phyloP scores from a whole-genome alignment of 2,113 vertebrate genomes.

The Pycnonotus jocosus region DNA sequence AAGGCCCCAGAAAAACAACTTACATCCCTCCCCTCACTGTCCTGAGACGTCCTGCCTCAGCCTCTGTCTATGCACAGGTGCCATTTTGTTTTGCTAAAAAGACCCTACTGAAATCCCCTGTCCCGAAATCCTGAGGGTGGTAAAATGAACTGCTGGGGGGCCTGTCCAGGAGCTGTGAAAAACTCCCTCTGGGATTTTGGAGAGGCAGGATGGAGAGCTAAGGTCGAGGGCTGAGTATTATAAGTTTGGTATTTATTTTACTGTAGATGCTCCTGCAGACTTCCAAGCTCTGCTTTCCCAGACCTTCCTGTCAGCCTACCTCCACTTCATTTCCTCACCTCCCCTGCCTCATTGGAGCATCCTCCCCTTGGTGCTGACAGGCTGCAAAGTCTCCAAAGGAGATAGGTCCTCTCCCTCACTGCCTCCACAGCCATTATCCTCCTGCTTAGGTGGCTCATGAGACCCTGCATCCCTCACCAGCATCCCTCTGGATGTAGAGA shows the following conservation, averaged over 20 bases:
- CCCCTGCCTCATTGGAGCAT: background rate
- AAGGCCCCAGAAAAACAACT: background rate
- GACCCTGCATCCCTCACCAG: background rate
- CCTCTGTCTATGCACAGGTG: background rate
- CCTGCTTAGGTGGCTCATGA: background rate
- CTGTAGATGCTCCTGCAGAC: background rate
- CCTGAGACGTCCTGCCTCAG: background rate
- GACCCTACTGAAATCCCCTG: background rate
- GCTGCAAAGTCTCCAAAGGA: background rate
- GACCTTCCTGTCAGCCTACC: background rate
- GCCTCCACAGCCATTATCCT: background rate
- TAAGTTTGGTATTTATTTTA: background rate
- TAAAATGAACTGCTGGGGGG: background rate
- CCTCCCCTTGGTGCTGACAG: background rate
- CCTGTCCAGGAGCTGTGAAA: accelerated
- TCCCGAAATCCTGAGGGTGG: background rate
- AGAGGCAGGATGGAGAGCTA: background rate
- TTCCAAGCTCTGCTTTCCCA: background rate
- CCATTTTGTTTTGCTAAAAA: background rate
- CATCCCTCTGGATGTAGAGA: background rate
- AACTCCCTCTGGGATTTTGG: background rate
- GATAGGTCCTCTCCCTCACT: background rate
- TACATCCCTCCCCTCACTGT: background rate
- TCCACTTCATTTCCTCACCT: background rate
- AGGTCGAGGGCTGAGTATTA: accelerated